Percentiles rank a stretch among this genome's conserved stretches.
Conservation (phyloP, 2,797 vertebrate genomes). For the Pagetopsis macropterus region DNA sequence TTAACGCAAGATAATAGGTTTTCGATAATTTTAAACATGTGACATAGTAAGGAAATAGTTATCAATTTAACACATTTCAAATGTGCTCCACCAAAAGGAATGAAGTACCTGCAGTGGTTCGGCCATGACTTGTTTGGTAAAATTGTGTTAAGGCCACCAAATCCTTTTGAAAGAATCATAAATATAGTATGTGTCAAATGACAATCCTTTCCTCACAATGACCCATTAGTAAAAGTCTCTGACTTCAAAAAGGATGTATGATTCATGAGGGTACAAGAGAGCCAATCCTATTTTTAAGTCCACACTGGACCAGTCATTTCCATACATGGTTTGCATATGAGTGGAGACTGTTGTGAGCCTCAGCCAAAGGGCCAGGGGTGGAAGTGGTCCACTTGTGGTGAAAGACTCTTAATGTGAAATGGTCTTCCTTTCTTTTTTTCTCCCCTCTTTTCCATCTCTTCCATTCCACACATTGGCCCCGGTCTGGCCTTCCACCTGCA, state of each 20-base stretch:
- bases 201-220: conserved; percentile 55
- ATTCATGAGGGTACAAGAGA: conserved; percentile 64
- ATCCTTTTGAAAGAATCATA: conserved; percentile 55
- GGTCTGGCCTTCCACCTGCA: conserved; percentile 58
- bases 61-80: no score
- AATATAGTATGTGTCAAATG: conserved; percentile 37
- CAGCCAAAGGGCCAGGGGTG: conserved; percentile 56
- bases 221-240: conserved; percentile 64
- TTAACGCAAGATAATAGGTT: neutral
- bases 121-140: neutral
- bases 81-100: neutral
- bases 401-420: conserved; percentile 63
- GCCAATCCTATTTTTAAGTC: conserved; percentile 63
- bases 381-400: conserved; percentile 61
- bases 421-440: conserved; percentile 32
- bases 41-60: neutral
- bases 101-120: neutral
- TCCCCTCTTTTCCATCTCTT: conserved; percentile 35
- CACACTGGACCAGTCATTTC: conserved; percentile 61
- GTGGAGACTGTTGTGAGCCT: conserved; percentile 53
- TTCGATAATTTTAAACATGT: no score
- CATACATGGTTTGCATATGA: conserved; percentile 71
- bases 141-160: conserved; percentile 6
- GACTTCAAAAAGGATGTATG: conserved; percentile 63
- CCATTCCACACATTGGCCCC: conserved; percentile 45